These are phyloP conservation scores for Melanotaenia boesemani DNA, from an alignment of 2,797 vertebrate genomes.

Conservation along the genomic window DNA sequence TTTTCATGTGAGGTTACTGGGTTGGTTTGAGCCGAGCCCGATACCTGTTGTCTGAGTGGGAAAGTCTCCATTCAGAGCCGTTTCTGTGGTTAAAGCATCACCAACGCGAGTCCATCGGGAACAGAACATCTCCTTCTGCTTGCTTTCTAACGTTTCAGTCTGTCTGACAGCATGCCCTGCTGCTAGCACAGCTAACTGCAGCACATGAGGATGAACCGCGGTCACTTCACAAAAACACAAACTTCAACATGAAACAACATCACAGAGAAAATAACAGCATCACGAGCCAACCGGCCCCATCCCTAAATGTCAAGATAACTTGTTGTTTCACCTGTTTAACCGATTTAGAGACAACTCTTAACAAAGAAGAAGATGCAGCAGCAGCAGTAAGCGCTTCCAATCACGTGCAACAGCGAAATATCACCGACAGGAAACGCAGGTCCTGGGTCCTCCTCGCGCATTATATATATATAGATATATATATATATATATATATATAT, in stretches of 20 bases:
- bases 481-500: too few species aligned
- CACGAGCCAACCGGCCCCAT: background rate
- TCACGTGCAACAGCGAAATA: conserved; percentile 58
- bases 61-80: too few species aligned
- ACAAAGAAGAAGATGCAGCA: background rate
- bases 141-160: too few species aligned
- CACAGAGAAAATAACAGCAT: background rate
- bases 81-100: too few species aligned
- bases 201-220: conserved; percentile 26
- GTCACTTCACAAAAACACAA: too few species aligned
- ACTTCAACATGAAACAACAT: background rate
- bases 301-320: background rate
- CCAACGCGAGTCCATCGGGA: too few species aligned
- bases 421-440: conserved; percentile 45
- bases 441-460: too few species aligned
- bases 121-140: too few species aligned
- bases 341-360: background rate
- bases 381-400: conserved; percentile 14
- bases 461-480: too few species aligned
- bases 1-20: too few species aligned
- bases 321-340: conserved; percentile 43
- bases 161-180: background rate
- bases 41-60: too few species aligned
- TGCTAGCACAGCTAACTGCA: conserved; percentile 38
- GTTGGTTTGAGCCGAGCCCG: too few species aligned